These are phyloP conservation scores for Polydrusus cervinus DNA, from an alignment of 2,888 invertebrate species.

Conservation along the genomic window DNA sequence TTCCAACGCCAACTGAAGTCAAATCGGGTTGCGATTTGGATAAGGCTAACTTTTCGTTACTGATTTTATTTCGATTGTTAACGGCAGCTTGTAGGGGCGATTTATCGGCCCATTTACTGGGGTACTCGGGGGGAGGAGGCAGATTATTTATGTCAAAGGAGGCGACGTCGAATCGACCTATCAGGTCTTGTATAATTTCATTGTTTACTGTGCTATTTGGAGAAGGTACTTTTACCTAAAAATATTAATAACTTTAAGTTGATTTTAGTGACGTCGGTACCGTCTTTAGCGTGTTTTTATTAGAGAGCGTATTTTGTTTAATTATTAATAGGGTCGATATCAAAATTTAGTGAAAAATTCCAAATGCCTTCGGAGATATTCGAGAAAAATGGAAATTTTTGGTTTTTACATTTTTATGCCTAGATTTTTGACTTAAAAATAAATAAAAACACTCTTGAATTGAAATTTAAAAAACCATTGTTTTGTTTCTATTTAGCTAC, in stretches of 20 bases:
- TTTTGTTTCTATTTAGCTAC: no score
- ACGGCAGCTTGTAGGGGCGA: slow-evolving; percentile 64
- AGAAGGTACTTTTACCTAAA: slow-evolving; percentile 69
- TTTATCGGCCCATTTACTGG: slow-evolving; percentile 69
- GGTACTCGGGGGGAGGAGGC: slow-evolving; percentile 69
- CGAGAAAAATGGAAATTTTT: no score
- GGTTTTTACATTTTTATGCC: no score
- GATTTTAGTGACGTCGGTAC: no score
- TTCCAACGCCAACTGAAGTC: slow-evolving; percentile 73
- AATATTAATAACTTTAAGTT: not conserved
- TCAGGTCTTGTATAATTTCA: slow-evolving; percentile 58
- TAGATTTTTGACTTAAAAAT: no score
- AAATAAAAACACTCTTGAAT: not conserved
- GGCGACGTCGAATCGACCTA: slow-evolving; percentile 57
- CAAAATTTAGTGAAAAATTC: no score
- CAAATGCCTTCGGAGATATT: no score
- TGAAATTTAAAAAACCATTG: no score
- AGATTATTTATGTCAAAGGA: slow-evolving; percentile 64
- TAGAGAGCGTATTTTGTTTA: no score
- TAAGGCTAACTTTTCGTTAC: slow-evolving; percentile 75
- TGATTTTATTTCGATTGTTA: slow-evolving; percentile 62
- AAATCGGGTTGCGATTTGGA: slow-evolving; percentile 91
- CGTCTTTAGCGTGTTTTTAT: no score
- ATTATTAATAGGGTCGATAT: no score
- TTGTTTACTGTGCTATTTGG: slow-evolving; percentile 59